Evolutionary conservation across 1,140 invertebrate genomes (phyloP).

Genomic region (Wiebesia pumilae): DNA sequence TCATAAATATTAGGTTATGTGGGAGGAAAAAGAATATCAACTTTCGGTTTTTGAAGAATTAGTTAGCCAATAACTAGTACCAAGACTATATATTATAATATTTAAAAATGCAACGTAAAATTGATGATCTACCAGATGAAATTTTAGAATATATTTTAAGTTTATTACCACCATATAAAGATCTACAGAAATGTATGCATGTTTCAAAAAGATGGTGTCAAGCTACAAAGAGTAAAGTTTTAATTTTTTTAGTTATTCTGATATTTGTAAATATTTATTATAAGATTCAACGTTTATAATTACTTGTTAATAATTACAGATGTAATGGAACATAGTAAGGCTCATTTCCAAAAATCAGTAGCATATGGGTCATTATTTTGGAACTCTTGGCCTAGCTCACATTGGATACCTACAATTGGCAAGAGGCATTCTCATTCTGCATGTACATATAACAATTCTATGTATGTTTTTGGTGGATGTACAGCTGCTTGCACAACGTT

Average conservation of each 20-base stretch:
- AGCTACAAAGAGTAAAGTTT: conserved; percentile 85
- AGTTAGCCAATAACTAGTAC: neutral
- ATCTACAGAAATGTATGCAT: conserved; percentile 88
- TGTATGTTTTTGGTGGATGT: conserved; percentile 98
- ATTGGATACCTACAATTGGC: conserved; percentile 83
- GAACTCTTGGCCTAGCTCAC: conserved; percentile 76
- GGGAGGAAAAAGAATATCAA: conserved; percentile 10
- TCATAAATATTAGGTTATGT: conserved; percentile 44
- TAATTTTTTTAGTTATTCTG: conserved; percentile 15
- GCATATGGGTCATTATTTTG: conserved; percentile 82
- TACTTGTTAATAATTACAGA: conserved; percentile 73
- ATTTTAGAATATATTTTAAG: conserved; percentile 93
- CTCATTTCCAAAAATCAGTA: conserved; percentile 82
- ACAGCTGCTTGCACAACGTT: conserved; percentile 96
- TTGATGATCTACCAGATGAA: conserved; percentile 90
- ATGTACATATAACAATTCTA: conserved; percentile 86
- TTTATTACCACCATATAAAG: conserved; percentile 91
- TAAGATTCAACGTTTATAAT: conserved; percentile 25
- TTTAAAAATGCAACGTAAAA: conserved; percentile 71
- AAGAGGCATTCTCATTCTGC: conserved; percentile 95
- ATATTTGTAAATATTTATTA: conserved; percentile 22
- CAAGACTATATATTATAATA: conserved; percentile 3
- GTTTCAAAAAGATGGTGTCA: conserved; percentile 91
- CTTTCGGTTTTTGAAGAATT: conserved; percentile 21
- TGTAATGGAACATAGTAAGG: conserved; percentile 81